A percentile compares a stretch with the other conserved stretches of the same genome.
phyloP scores from a whole-genome alignment of 2,797 vertebrate genomes.

The Dryobates pubescens region DNA sequence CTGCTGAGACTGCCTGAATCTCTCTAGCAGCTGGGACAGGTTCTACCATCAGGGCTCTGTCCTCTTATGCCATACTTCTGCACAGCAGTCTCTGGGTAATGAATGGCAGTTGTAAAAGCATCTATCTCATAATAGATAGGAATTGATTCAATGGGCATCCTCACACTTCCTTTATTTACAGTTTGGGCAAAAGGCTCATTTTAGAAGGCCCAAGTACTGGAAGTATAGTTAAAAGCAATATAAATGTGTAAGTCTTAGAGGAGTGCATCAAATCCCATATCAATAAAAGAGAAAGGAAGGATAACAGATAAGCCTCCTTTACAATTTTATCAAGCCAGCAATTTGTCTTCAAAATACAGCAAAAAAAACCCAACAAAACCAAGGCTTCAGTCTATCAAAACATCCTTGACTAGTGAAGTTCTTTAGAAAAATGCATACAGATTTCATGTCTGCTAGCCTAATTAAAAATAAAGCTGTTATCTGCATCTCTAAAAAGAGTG shows the following conservation, averaged over 20 bases:
- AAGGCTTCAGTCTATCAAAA: neutral
- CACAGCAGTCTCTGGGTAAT: neutral
- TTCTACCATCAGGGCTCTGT: neutral
- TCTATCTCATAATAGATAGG: neutral
- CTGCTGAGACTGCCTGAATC: neutral
- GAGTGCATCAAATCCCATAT: neutral
- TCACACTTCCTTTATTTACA: neutral
- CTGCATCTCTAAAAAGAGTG: neutral
- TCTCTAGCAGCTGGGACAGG: slow-evolving; percentile 11
- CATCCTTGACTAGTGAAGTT: neutral
- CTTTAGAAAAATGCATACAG: slow-evolving; percentile 1
- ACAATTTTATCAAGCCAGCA: neutral
- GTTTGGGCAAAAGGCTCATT: neutral
- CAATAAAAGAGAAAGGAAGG: neutral
- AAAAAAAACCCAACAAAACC: neutral
- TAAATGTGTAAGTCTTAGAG: neutral
- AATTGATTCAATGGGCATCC: slow-evolving; percentile 1
- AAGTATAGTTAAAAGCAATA: neutral
- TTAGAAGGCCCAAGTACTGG: neutral
- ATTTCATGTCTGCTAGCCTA: neutral
- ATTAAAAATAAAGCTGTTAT: neutral
- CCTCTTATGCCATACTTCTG: neutral
- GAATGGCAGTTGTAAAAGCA: neutral
- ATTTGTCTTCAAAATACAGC: neutral
- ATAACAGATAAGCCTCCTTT: neutral